Evolutionary conservation across 2,888 invertebrate genomes (phyloP).

Genomic region (Cerastis leucographa): DNA sequence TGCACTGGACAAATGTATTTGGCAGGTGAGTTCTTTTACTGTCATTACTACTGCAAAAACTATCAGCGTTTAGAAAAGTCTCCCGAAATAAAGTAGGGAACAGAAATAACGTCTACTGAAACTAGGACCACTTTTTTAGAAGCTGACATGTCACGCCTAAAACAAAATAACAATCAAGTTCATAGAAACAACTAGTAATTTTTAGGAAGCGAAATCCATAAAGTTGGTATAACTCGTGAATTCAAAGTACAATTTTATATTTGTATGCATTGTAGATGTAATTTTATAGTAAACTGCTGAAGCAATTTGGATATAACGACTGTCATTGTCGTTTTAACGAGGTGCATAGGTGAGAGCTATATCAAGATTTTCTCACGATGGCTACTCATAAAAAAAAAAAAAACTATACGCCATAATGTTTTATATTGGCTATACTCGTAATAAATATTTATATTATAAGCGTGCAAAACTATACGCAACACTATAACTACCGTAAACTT

Average conservation of each 20-base stretch:
- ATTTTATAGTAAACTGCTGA: conserved; percentile 23
- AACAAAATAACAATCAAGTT: not conserved
- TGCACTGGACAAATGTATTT: conserved; percentile 67
- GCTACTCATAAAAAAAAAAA: conserved; percentile 14
- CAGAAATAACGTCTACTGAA: not conserved
- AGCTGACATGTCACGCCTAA: not conserved
- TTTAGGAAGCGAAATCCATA: not conserved
- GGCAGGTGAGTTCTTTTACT: conserved; percentile 68
- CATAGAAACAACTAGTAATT: not conserved
- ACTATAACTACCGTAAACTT: not conserved
- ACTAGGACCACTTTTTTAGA: not conserved
- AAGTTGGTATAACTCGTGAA: not conserved
- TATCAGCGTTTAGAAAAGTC: not conserved
- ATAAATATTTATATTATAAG: conserved; percentile 9
- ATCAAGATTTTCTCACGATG: conserved; percentile 35
- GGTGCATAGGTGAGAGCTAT: conserved; percentile 32
- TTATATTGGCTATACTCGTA: conserved; percentile 17
- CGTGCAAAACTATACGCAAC: conserved; percentile 4
- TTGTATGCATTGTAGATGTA: conserved; percentile 20
- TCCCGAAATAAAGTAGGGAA: not conserved
- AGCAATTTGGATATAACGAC: conserved; percentile 43
- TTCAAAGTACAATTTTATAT: conserved; percentile 34
- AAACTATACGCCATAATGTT: not conserved
- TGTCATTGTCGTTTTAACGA: conserved; percentile 39
- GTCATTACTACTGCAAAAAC: not conserved